A percentile compares a stretch with the other conserved stretches of the same genome.
These are phyloP conservation scores for Lydus trimaculatus DNA, from an alignment of 2,888 invertebrate species.

Conservation along the genomic window DNA sequence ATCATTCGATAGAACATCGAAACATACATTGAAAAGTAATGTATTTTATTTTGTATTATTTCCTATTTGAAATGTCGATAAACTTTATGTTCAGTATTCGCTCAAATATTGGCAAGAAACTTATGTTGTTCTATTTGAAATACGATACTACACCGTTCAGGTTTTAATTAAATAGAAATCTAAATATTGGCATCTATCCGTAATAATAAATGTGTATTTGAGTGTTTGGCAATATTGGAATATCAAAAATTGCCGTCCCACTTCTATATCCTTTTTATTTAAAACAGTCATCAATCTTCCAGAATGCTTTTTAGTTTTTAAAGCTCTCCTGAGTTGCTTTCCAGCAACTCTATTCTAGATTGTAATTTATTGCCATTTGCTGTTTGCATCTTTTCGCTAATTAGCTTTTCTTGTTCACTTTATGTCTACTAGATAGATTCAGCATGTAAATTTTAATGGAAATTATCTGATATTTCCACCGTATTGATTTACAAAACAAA, in stretches of 20 bases:
- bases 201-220: neutral
- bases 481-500: constrained; percentile 9
- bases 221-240: neutral
- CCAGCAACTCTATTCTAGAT: neutral
- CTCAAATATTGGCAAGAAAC: neutral
- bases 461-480: neutral
- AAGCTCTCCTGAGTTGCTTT: constrained; percentile 5
- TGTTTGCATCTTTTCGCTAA: constrained; percentile 2
- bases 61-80: neutral
- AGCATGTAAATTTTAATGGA: neutral
- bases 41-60: neutral
- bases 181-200: neutral
- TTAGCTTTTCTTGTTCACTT: constrained; percentile 7
- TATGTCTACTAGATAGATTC: neutral
- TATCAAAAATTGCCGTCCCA: neutral
- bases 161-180: neutral
- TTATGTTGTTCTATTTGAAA: neutral
- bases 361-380: constrained; percentile 6
- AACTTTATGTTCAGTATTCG: neutral
- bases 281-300: neutral
- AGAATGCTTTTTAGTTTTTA: constrained; percentile 3
- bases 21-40: neutral
- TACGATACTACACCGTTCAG: no score
- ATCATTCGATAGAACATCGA: neutral
- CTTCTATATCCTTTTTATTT: neutral